These are phyloP conservation scores for Cataglyphis cursor DNA, from an alignment of 2,888 invertebrate species.

Conservation along the genomic window DNA sequence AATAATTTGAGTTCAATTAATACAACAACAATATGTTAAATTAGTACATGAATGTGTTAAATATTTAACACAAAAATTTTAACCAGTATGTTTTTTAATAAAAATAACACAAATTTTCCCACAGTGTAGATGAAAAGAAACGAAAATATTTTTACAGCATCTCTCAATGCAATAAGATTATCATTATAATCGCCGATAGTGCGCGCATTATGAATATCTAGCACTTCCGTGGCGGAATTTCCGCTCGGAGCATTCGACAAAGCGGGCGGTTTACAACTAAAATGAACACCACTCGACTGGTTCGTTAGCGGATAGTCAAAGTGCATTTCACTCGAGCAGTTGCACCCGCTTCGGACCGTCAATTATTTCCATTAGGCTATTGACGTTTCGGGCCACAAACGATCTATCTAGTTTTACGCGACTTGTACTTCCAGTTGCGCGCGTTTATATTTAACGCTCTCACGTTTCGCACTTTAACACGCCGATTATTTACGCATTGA, in stretches of 20 bases:
- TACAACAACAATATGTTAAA: no score
- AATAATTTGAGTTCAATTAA: no score
- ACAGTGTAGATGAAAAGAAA: not conserved
- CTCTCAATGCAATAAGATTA: not conserved
- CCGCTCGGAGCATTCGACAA: conserved; percentile 47
- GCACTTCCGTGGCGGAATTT: conserved; percentile 46
- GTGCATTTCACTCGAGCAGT: conserved; percentile 55
- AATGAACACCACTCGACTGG: conserved; percentile 57
- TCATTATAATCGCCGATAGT: conserved; percentile 13
- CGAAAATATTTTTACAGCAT: not conserved
- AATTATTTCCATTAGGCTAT: conserved; percentile 58
- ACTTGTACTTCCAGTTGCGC: conserved; percentile 11
- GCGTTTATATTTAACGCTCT: conserved; percentile 35
- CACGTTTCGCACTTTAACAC: conserved; percentile 11
- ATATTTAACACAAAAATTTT: no score
- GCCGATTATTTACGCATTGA: not conserved
- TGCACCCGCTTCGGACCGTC: conserved; percentile 51
- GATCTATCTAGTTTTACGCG: conserved; percentile 53
- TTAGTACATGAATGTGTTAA: no score
- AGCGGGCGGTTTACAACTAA: conserved; percentile 53
- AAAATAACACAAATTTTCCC: no score
- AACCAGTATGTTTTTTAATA: no score
- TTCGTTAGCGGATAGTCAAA: conserved; percentile 57
- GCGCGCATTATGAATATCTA: conserved; percentile 45
- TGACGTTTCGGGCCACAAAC: conserved; percentile 53